Evolutionary conservation across 1,140 invertebrate species (phyloP).

Genomic region (Capitella teleta): DNA sequence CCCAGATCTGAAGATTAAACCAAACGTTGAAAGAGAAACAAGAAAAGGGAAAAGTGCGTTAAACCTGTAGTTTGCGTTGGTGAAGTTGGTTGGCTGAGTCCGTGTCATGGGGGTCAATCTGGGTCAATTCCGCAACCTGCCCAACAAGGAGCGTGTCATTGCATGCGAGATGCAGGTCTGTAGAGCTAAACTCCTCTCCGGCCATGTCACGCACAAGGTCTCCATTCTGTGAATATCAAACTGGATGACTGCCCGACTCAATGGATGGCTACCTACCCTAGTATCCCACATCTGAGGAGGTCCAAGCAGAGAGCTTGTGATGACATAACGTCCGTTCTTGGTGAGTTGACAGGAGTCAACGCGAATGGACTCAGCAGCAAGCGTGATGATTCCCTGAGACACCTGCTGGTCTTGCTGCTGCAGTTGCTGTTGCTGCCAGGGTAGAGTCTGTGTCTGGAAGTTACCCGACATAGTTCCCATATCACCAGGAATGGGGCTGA

Average conservation of each 20-base stretch:
- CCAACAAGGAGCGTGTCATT: conserved; percentile 36
- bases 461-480: no score
- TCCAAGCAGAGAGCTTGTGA: conserved; percentile 37
- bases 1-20: conserved; percentile 40
- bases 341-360: conserved; percentile 40
- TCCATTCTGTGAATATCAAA: conserved; percentile 25
- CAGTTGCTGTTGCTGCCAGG: no score
- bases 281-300: conserved; percentile 43
- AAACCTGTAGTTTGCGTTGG: conserved; percentile 35
- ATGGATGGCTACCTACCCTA: conserved; percentile 21
- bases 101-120: conserved; percentile 29
- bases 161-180: conserved; percentile 35
- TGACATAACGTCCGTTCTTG: conserved; percentile 29
- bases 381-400: no score
- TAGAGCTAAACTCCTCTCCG: conserved; percentile 35
- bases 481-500: no score
- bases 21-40: no score
- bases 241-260: background rate
- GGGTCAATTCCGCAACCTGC: conserved; percentile 29
- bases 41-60: no score
- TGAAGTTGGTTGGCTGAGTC: conserved; percentile 30
- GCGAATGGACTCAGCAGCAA: conserved; percentile 29
- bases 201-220: conserved; percentile 39
- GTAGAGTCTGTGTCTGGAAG: no score
- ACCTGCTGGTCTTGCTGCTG: no score